Base-by-base conservation (phyloP, 2,113 vertebrate genomes). In the Athene cunicularia region DNA sequence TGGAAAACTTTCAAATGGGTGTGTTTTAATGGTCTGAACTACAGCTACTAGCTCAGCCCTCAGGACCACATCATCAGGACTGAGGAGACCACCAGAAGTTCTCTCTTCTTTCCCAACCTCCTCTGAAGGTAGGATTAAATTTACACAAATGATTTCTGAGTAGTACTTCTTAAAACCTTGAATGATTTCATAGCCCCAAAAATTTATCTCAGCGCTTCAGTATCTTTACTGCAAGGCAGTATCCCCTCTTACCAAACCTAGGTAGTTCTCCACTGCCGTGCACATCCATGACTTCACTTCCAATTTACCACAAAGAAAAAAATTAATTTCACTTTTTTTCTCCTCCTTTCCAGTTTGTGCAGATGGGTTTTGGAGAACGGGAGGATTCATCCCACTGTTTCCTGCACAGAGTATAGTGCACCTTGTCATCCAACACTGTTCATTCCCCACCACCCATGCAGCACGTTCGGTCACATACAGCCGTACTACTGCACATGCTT, bases 401-500 rank as follows among this genome's bases (percentile, higher is more conserved):
- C 15, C 63, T 53, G 58, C 20, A 86, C 2, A 33, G 20, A 70
- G 20, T 4, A 22, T 0, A 3, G 17, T 2, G 2, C 43, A 43
- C 50, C 33, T 52, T 58, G 62, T 28, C n/a, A 53, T 27, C 12
- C 41, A 64, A 33, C 5, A 10, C 4, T 5, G 16, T 5, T 72
- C 24, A 6, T 32, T 64, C 30, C 76, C 18, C 24, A 60, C 18
- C 33, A 64, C 7, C 8, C 10, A 35, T 2, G 32, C 30, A 71
- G 21, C 32, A 49, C 2, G 6, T 5, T 1, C 1, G 8, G 37
- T 58, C 64, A 58, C 71, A 35, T 2, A 56, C 5, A 67, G 19
- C 6, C 6, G 2, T 33, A n/a, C 58, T 41, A 43, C 63, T 30
- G 71, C 37, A 49, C 39, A n/a, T 0, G 0, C 27, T 49, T 89